These are phyloP conservation scores for Melanocharis versteri DNA, from an alignment of 2,113 vertebrate genomes.

Conservation along the genomic window DNA sequence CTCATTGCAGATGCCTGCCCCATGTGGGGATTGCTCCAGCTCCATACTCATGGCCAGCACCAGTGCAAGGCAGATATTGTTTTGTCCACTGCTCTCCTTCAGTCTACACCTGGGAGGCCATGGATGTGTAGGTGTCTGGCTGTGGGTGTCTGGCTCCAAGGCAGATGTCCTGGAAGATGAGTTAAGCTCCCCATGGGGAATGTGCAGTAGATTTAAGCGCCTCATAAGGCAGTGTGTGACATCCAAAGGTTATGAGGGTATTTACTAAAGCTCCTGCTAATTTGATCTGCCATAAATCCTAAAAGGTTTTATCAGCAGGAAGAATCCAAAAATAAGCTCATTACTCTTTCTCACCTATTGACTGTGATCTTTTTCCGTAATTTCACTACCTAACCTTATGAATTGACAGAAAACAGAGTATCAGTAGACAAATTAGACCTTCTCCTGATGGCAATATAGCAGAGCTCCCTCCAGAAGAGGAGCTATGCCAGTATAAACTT, in stretches of 20 bases:
- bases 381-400: background rate
- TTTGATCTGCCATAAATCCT: background rate
- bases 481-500: background rate
- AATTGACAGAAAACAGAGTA: background rate
- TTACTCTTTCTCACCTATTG: background rate
- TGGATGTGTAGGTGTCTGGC: background rate
- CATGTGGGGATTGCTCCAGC: accelerated
- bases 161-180: background rate
- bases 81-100: background rate
- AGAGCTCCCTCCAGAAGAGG: background rate
- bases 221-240: background rate
- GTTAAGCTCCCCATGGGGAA: background rate
- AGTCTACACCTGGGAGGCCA: background rate
- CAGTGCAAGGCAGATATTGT: accelerated
- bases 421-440: background rate
- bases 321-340: background rate
- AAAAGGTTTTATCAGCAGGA: background rate
- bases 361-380: background rate
- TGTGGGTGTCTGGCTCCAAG: background rate
- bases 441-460: background rate
- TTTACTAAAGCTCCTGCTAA: background rate
- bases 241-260: background rate
- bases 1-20: background rate
- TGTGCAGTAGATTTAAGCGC: background rate
- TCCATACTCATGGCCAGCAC: accelerated